Percentiles rank a stretch among this genome's conserved stretches.
These are phyloP conservation scores for Crotophaga sulcirostris DNA, from an alignment of 2,113 vertebrate genomes.

Conservation along the genomic window DNA sequence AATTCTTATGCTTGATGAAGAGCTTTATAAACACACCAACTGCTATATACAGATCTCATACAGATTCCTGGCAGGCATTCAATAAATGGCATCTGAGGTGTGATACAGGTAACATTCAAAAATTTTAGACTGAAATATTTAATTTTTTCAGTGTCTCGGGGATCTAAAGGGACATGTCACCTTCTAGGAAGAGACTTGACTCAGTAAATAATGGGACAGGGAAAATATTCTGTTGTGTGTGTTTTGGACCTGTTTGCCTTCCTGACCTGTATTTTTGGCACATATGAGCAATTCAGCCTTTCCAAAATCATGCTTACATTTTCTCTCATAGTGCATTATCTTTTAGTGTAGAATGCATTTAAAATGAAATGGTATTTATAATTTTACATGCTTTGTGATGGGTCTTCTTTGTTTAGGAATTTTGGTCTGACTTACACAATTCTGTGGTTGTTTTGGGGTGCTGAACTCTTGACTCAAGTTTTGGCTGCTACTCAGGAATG, in stretches of 20 bases:
- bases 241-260: neutral
- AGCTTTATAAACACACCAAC: neutral
- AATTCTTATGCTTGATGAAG: neutral
- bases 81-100: neutral
- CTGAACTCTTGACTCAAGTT: neutral
- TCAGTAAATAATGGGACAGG: neutral
- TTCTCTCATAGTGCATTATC: neutral
- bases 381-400: neutral
- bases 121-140: neutral
- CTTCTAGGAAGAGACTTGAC: neutral
- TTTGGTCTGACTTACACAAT: neutral
- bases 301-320: neutral
- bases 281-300: rapidly evolving
- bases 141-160: neutral
- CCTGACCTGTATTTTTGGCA: neutral
- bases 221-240: neutral
- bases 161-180: neutral
- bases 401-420: neutral
- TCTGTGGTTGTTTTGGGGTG: neutral
- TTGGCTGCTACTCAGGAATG: neutral
- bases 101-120: neutral
- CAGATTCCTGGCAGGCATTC: neutral
- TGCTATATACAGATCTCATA: neutral
- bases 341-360: neutral
- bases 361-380: neutral